These are phyloP conservation scores for Julus scanicus DNA, from an alignment of 2,888 invertebrate genomes.

Conservation along the genomic window DNA sequence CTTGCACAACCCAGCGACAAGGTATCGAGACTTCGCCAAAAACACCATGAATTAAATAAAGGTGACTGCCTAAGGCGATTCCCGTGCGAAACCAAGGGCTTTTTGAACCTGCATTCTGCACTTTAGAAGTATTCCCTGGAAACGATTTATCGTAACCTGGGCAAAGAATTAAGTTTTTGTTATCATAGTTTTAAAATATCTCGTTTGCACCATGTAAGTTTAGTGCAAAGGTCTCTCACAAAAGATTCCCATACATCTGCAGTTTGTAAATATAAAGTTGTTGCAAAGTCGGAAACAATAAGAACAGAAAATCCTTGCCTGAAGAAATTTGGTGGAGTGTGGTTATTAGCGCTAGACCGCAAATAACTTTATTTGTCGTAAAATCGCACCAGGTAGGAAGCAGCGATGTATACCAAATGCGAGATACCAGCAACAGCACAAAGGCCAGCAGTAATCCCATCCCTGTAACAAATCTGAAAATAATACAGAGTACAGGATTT, in stretches of 20 bases:
- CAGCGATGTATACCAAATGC: slow-evolving; percentile 65
- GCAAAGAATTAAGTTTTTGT: background rate
- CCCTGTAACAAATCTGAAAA: background rate
- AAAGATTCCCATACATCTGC: background rate
- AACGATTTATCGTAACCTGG: background rate
- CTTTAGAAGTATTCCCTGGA: background rate
- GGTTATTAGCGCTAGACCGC: slow-evolving; percentile 63
- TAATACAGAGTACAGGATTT: background rate
- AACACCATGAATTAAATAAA: slow-evolving; percentile 64
- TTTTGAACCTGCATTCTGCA: background rate
- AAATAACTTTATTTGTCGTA: slow-evolving; percentile 63
- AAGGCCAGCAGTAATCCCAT: slow-evolving; percentile 65
- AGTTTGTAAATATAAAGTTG: too few species aligned
- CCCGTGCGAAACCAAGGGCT: slow-evolving; percentile 62
- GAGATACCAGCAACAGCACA: slow-evolving; percentile 62
- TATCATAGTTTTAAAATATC: background rate
- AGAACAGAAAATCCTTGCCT: slow-evolving; percentile 60
- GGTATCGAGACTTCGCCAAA: slow-evolving; percentile 66
- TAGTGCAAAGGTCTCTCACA: background rate
- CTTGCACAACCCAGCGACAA: slow-evolving; percentile 65
- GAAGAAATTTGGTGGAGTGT: slow-evolving; percentile 63
- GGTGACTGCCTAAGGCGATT: slow-evolving; percentile 64
- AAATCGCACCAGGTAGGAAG: slow-evolving; percentile 66
- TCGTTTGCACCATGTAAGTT: background rate
- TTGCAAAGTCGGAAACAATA: background rate